Percentiles rank a stretch among this genome's conserved stretches.
phyloP scores from a whole-genome alignment of 2,113 vertebrate genomes.

The Pseudorectes ferrugineus region DNA sequence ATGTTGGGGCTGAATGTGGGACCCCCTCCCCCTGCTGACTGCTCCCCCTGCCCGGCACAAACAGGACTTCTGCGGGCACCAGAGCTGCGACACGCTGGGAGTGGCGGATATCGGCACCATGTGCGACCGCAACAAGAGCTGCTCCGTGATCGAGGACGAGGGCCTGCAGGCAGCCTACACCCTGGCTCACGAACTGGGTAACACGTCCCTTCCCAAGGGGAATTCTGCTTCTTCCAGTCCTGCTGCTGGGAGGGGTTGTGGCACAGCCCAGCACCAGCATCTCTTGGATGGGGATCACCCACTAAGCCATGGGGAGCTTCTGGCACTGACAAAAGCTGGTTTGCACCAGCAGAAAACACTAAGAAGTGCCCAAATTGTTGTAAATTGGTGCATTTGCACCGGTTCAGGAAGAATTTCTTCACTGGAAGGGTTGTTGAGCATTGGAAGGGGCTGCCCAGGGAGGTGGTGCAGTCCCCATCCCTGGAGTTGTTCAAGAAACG shows the following conservation, averaged over 20 bases:
- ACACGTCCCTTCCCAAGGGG: not conserved
- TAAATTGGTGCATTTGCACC: not conserved
- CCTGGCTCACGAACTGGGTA: conserved; percentile 92
- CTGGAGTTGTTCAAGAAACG: rapidly evolving
- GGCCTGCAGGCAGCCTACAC: conserved; percentile 94
- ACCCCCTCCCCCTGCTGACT: not conserved
- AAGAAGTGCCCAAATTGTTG: not conserved
- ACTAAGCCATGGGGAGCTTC: not conserved
- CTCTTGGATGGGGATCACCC: not conserved
- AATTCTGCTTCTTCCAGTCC: not conserved
- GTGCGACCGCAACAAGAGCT: conserved; percentile 94
- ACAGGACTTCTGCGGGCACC: conserved; percentile 92
- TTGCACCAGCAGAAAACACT: not conserved
- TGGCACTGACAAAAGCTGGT: not conserved
- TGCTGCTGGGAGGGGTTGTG: not conserved
- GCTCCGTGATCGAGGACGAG: conserved; percentile 91
- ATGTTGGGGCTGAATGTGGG: rapidly evolving
- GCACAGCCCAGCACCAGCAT: not conserved
- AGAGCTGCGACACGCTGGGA: conserved; percentile 89
- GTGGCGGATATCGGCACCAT: conserved; percentile 92
- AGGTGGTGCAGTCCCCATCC: not conserved
- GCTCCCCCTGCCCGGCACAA: not conserved
- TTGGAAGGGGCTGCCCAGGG: not conserved
- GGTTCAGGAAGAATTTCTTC: not conserved
- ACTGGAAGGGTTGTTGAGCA: not conserved